A percentile compares a stretch with the other conserved stretches of the same genome.
phyloP scores from a whole-genome alignment of 2,797 vertebrate genomes.

The Melanotaenia pygmaea region DNA sequence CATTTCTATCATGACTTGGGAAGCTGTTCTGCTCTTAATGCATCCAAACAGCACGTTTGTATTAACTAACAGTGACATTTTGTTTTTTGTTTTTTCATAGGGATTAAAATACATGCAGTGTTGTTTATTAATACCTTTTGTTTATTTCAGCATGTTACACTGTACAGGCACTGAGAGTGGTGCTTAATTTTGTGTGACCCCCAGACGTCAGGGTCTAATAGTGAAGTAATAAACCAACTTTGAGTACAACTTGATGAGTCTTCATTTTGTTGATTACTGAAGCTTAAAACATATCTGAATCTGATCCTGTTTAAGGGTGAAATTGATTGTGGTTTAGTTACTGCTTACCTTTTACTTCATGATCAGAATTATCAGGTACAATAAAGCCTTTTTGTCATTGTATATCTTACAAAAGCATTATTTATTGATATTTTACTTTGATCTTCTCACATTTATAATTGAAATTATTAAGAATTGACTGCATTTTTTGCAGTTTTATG shows the following conservation, averaged over 20 bases:
- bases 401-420: no score
- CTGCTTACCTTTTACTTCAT: background rate
- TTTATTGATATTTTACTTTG: no score
- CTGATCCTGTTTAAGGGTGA: background rate
- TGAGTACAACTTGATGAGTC: slow-evolving; percentile 48
- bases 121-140: slow-evolving; percentile 36
- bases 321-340: background rate
- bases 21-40: slow-evolving; percentile 58
- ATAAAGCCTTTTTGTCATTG: no score
- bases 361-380: no score
- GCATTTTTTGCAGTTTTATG: no score
- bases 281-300: background rate
- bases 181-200: slow-evolving; percentile 71
- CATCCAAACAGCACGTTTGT: slow-evolving; percentile 35
- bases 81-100: no score
- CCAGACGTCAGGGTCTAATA: slow-evolving; percentile 42
- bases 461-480: no score
- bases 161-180: slow-evolving; percentile 70
- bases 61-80: slow-evolving; percentile 33
- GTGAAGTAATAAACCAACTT: slow-evolving; percentile 77
- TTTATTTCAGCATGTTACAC: slow-evolving; percentile 74
- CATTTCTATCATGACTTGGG: slow-evolving; percentile 36
- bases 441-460: no score
- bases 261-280: slow-evolving; percentile 8
- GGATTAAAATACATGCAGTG: slow-evolving; percentile 56